Evolutionary conservation across 2,797 vertebrate genomes (phyloP).

Genomic region (Clarias fuscus): DNA sequence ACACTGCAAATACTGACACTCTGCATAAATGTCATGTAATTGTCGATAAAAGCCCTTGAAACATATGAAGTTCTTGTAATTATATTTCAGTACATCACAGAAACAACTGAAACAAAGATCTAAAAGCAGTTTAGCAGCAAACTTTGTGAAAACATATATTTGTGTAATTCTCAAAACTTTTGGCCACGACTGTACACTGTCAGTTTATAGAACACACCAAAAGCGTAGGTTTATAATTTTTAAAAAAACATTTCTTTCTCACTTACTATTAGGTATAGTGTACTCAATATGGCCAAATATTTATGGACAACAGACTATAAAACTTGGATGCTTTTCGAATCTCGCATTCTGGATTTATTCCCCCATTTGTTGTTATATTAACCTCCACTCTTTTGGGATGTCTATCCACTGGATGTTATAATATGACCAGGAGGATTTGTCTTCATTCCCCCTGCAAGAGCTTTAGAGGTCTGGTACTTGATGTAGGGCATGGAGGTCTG

Average conservation of each 20-base stretch:
- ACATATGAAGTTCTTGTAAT: too few species aligned
- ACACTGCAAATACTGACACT: too few species aligned
- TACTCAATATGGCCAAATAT: not conserved
- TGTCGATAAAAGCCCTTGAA: too few species aligned
- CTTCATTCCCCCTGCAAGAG: not conserved
- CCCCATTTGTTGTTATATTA: not conserved
- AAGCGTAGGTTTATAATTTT: not conserved
- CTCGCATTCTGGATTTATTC: not conserved
- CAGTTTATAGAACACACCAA: not conserved
- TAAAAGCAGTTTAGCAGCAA: too few species aligned
- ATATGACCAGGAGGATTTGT: not conserved
- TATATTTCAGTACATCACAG: too few species aligned
- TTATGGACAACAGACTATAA: not conserved
- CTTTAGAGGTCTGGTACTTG: not conserved
- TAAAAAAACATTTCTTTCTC: not conserved
- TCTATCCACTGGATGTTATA: not conserved
- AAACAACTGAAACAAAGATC: too few species aligned
- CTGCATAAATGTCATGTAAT: too few species aligned
- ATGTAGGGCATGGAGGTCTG: not conserved
- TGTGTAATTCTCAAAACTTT: too few species aligned
- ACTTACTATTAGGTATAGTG: not conserved
- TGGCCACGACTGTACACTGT: too few species aligned
- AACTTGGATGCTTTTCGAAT: not conserved
- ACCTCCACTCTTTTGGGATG: not conserved
- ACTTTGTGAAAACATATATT: too few species aligned